Base-by-base conservation (phyloP, 2,888 invertebrate species). In the Blera fallax region DNA sequence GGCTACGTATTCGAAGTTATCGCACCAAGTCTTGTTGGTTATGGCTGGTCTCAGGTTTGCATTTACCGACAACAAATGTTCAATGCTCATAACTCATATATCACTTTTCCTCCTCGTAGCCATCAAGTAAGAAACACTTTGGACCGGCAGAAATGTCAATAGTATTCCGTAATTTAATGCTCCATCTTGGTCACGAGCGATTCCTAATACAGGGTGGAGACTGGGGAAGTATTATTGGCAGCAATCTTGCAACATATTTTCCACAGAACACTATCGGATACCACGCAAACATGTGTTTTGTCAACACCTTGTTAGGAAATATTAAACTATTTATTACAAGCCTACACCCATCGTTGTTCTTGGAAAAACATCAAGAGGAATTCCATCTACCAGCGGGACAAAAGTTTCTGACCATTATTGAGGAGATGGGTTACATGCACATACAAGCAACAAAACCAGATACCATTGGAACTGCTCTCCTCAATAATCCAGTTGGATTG, bases 361-460 rank as follows among this genome's bases (percentile, higher is more conserved):
- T 94, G 0, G 93, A 93, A 0, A 90, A 91, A 10, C 92, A 94
- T 90, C 90, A 92, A 87, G 89, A 92, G 48, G 90, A 93, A 1
- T 93, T 90, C 89, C 91, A 93, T 82, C 94, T 93, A 70, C 94
- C 94, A 0, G 69, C 93, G 0, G 88, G 88, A 0, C 79, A 89
- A 0, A 90, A 89, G 11, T 74, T 91, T 0, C 34, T 64, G 5
- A 88, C 81, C 62, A 10, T 92, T 0, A 6, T 93, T 0, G 89
- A 91, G 87, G 94, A 95, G 90, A 89, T 88, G n/a, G 95, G 94
- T 0, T 95, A 95, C 88, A 90, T 96, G 88, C 97, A 97, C 90
- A 87, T 97, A 4, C 98, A 98, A 90, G 94, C 96, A 0, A 97
- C 97, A 0, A 98, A 97, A 90, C 98, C 98, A 11, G 98, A 98